A percentile compares a stretch with the other conserved stretches of the same genome.
phyloP scores from a whole-genome alignment of 1,140 invertebrate genomes.

The Radopholus similis region DNA sequence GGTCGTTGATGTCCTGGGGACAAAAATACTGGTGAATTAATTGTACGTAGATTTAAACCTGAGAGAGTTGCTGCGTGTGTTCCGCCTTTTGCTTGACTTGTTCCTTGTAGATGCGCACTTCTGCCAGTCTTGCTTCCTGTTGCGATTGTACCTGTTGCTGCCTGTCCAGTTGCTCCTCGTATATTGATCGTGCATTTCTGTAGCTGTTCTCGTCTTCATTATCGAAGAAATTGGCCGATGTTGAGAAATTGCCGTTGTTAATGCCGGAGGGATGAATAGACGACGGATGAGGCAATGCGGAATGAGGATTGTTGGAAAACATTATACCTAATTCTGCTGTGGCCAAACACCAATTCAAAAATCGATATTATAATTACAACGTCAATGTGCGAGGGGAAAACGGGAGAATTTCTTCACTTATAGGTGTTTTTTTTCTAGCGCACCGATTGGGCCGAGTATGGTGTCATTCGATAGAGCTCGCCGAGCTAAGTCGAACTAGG shows the following conservation, averaged over 20 bases:
- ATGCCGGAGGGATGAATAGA: background rate
- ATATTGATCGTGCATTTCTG: conserved; percentile 1
- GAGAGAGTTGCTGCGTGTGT: conserved; percentile 25
- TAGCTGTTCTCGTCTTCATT: conserved; percentile 8
- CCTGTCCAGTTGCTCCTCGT: conserved; percentile 14
- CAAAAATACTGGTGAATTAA: background rate
- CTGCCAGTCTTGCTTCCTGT: conserved; percentile 6
- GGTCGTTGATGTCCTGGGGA: conserved; percentile 39
- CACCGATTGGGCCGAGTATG: too few relatives aligned
- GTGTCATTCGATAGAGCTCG: too few relatives aligned
- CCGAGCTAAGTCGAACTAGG: too few relatives aligned
- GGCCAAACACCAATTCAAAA: too few relatives aligned
- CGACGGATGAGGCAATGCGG: background rate
- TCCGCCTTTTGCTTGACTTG: conserved; percentile 41
- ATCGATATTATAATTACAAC: too few relatives aligned
- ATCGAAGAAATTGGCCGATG: conserved; percentile 11
- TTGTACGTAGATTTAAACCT: conserved; percentile 1
- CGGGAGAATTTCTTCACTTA: too few relatives aligned
- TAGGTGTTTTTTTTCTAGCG: too few relatives aligned
- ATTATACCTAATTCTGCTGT: too few relatives aligned
- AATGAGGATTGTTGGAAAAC: background rate
- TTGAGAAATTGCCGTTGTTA: background rate
- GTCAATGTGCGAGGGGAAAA: too few relatives aligned
- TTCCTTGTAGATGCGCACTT: conserved; percentile 11
- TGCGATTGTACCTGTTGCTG: conserved; percentile 1